A percentile compares a stretch with the other conserved stretches of the same genome.
Evolutionary conservation across 2,797 vertebrate genomes (phyloP).

Genomic region (Ispidina picta): DNA sequence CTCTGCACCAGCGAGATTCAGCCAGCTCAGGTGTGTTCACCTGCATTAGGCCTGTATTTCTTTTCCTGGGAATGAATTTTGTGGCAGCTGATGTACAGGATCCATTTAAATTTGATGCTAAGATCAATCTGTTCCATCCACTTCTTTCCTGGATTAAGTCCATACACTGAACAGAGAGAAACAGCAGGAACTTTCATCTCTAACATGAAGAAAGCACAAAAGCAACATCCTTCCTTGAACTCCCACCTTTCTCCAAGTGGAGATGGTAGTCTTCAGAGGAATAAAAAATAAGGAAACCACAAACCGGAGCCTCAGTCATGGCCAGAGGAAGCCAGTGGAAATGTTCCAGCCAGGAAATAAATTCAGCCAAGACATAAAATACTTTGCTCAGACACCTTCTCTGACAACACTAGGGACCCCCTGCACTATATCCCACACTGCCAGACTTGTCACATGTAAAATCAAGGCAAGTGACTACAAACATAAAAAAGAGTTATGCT

Average conservation of each 20-base stretch:
- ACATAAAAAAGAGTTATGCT: constrained; percentile 54
- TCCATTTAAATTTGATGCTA: neutral
- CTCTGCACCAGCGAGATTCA: neutral
- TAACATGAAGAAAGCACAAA: neutral
- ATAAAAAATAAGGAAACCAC: constrained; percentile 51
- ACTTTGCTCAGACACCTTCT: constrained; percentile 25
- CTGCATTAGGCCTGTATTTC: neutral
- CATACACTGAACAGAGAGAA: rapidly evolving
- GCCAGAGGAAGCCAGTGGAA: constrained; percentile 30
- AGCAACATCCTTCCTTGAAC: neutral
- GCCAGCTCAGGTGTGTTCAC: neutral
- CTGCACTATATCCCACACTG: neutral
- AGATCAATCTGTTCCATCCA: neutral
- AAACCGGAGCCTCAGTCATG: neutral
- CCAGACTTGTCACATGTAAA: constrained; percentile 30
- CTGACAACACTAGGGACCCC: constrained; percentile 8
- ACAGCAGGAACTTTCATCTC: neutral
- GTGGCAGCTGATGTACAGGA: neutral
- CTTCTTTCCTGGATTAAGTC: neutral
- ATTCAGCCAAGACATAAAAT: constrained; percentile 36
- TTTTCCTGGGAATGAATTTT: neutral
- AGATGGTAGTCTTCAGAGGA: neutral
- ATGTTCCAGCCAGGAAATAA: constrained; percentile 49
- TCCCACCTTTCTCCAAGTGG: neutral
- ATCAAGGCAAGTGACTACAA: constrained; percentile 27